Conservation (phyloP, 2,888 invertebrate species). For the Synergus gifuensis region DNA sequence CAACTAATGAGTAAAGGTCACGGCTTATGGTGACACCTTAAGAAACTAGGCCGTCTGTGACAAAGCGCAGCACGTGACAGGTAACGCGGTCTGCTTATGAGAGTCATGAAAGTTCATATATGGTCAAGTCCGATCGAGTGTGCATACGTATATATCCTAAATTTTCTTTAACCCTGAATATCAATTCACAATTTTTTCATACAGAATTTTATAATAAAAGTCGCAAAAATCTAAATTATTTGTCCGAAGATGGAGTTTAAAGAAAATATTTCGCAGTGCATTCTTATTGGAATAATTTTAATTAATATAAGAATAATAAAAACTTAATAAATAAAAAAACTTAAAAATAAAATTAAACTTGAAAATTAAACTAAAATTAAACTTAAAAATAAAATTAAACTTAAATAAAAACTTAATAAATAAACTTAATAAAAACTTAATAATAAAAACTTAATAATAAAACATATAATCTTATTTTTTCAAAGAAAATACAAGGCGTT, state of each 20-base stretch:
- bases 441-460: no score
- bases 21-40: background rate
- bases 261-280: no score
- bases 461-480: background rate
- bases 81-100: slow-evolving; percentile 21
- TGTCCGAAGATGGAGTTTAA: no score
- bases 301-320: no score
- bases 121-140: slow-evolving; percentile 19
- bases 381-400: no score
- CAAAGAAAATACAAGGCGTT: slow-evolving; percentile 17
- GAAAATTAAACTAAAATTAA: no score
- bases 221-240: background rate
- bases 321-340: no score
- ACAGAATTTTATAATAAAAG: background rate
- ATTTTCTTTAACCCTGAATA: no score
- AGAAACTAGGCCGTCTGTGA: slow-evolving; percentile 17
- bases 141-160: background rate
- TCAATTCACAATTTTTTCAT: background rate
- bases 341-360: no score
- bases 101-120: slow-evolving; percentile 4
- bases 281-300: no score
- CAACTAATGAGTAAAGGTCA: slow-evolving; percentile 20
- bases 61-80: slow-evolving; percentile 2
- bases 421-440: no score
- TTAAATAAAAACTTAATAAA: no score